Percentiles rank a stretch among this genome's conserved stretches.
Evolutionary conservation across 2,888 invertebrate species (phyloP).

Genomic region (Plagiodera versicolora): DNA sequence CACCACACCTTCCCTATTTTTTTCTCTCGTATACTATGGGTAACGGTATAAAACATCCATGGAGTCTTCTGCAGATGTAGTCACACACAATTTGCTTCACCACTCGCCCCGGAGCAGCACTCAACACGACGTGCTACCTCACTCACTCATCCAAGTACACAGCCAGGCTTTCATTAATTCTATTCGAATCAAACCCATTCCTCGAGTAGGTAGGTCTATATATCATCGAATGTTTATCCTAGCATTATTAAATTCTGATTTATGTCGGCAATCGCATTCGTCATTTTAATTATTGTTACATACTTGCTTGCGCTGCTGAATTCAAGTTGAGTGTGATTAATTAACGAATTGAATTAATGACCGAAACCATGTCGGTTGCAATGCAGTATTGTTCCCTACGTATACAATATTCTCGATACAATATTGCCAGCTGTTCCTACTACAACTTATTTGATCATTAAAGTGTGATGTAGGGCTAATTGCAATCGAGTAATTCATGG

Average conservation of each 20-base stretch:
- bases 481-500: background rate
- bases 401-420: conserved; percentile 21
- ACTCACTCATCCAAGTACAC: background rate
- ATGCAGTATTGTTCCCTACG: conserved; percentile 32
- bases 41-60: no score
- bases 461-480: background rate
- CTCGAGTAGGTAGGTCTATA: conserved; percentile 19
- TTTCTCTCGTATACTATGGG: no score
- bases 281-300: conserved; percentile 52
- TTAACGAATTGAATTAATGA: conserved; percentile 49
- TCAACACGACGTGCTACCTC: no score
- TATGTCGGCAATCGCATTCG: conserved; percentile 50
- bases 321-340: conserved; percentile 49
- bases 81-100: no score
- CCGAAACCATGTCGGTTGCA: conserved; percentile 36
- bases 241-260: conserved; percentile 50
- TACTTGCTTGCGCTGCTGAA: conserved; percentile 47
- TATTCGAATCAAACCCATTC: conserved; percentile 4
- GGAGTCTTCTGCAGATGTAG: no score
- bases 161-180: conserved; percentile 2
- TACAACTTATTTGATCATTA: conserved; percentile 1
- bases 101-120: no score
- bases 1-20: no score
- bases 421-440: background rate
- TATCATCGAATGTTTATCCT: conserved; percentile 45